A percentile compares a stretch with the other conserved stretches of the same genome.
These are phyloP conservation scores for Lottia scabra DNA, from an alignment of 2,888 invertebrate genomes.

Conservation along the genomic window DNA sequence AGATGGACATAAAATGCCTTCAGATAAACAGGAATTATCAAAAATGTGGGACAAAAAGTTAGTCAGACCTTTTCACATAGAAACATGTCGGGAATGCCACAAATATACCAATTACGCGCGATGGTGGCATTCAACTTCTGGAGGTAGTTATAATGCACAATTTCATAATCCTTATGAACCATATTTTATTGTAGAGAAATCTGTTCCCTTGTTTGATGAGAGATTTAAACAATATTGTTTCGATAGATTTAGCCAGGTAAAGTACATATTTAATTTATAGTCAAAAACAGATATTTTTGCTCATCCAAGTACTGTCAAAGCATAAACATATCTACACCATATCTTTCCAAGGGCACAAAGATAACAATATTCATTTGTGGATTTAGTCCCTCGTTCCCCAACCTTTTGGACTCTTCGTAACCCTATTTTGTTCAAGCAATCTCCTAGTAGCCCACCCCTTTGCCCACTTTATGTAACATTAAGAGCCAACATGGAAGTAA, in stretches of 20 bases:
- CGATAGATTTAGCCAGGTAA: constrained; percentile 74
- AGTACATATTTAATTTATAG: too few relatives aligned
- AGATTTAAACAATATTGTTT: constrained; percentile 74
- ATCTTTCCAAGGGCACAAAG: too few relatives aligned
- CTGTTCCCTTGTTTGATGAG: constrained; percentile 72
- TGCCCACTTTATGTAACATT: too few relatives aligned
- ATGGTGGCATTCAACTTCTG: constrained; percentile 67
- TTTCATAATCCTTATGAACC: constrained; percentile 75
- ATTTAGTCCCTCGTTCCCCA: too few relatives aligned
- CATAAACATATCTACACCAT: too few relatives aligned
- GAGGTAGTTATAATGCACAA: constrained; percentile 68
- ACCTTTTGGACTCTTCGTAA: too few relatives aligned
- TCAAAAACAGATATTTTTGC: too few relatives aligned
- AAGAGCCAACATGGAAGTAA: too few relatives aligned
- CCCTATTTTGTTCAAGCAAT: too few relatives aligned
- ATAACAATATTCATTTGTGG: too few relatives aligned
- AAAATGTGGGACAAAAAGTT: constrained; percentile 65
- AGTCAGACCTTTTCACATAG: constrained; percentile 72
- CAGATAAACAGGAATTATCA: constrained; percentile 69
- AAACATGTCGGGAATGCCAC: constrained; percentile 73
- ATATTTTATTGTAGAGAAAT: constrained; percentile 72
- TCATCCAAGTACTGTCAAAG: too few relatives aligned
- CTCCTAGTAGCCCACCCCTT: too few relatives aligned
- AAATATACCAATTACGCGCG: constrained; percentile 72
- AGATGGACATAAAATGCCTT: constrained; percentile 61